Base-by-base conservation (phyloP, 1,140 invertebrate species). In the Panonychus citri region DNA sequence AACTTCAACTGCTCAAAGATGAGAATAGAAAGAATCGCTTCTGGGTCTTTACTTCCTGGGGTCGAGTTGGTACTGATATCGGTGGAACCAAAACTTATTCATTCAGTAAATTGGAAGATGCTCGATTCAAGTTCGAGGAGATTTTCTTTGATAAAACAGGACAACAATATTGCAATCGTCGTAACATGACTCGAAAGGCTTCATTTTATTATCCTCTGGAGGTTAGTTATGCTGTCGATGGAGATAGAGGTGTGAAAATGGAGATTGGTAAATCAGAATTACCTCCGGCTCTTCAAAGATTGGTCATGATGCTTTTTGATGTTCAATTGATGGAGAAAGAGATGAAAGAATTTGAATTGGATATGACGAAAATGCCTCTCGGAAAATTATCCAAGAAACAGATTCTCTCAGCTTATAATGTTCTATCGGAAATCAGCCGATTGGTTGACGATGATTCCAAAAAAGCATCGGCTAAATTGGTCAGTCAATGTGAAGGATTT, bases 351-450 rank as follows among this genome's bases (percentile, higher is more conserved):
- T 95, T 93, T 76, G 88, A 96, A 70, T 80, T 96, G 62, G 91
- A 97, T 71, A 76, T 85, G 61, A 86, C 91, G 53, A 95, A 96
- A 71, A 93, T 97, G 90, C 93, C 93, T 0, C 71, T 97, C 2
- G 93, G 91, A 48, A 97, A 97, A 73, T 67, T 98, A 0, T 95
- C 90, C 13, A 80, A 83, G 64, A 81, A 81, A 58, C 90, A 97
- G 72, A 81, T 98, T 39, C 77, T 84, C 64, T 73, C 78, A 50
- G 91, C 89, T 0, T 97, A 85, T 65, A 70, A 67, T 39, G 79
- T 93, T 21, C 68, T 97, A 1, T 80, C 75, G 1, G 82, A 93
- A 63, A 67, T 93, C 19, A 78, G 83, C 62, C 68, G 76, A 30
- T 65, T 82, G 12, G 69, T 84, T 0, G 58, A 59, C 4, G 17